phyloP scores from a whole-genome alignment of 2,113 vertebrate genomes.

The Macquaria ambigua region DNA sequence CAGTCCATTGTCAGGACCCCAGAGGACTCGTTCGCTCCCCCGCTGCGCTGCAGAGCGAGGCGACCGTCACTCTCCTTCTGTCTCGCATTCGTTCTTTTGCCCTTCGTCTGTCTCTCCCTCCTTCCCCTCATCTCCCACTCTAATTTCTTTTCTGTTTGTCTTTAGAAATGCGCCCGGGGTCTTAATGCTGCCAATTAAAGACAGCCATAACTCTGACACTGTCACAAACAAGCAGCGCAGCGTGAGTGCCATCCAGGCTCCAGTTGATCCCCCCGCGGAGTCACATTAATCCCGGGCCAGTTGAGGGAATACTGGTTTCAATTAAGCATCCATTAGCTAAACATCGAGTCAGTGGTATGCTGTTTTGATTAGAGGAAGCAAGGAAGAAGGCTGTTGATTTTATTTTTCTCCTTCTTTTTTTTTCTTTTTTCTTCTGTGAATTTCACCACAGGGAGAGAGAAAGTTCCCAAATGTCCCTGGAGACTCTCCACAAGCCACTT shows the following conservation, averaged over 20 bases:
- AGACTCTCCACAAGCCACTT: conserved; percentile 13
- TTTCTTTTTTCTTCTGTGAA: neutral
- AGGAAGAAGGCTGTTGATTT: conserved; percentile 27
- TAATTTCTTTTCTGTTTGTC: conserved; percentile 32
- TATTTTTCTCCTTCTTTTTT: conserved; percentile 16
- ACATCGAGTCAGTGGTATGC: conserved; percentile 55
- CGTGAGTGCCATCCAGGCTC: conserved; percentile 53
- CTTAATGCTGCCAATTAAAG: conserved; percentile 61
- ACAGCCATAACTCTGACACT: conserved; percentile 62
- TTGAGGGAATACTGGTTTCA: conserved; percentile 67
- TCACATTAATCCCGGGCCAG: conserved; percentile 51
- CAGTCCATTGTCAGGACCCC: conserved; percentile 58
- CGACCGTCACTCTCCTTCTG: neutral
- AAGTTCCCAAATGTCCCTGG: conserved; percentile 14
- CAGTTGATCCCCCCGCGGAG: conserved; percentile 48
- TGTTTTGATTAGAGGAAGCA: conserved; percentile 61
- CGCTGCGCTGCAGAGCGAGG: conserved; percentile 14
- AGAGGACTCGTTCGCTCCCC: conserved; percentile 48
- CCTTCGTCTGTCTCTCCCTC: neutral
- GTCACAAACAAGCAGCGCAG: conserved; percentile 68
- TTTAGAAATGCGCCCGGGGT: conserved; percentile 28
- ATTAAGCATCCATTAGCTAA: conserved; percentile 70
- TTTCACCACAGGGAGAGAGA: conserved; percentile 19
- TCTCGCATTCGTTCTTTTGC: neutral
- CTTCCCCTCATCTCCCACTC: neutral